Evolutionary conservation across 2,888 invertebrate genomes (phyloP), one percentile per base, ranked within the genome.

Genomic region (Chydorus sphaericus): DNA sequence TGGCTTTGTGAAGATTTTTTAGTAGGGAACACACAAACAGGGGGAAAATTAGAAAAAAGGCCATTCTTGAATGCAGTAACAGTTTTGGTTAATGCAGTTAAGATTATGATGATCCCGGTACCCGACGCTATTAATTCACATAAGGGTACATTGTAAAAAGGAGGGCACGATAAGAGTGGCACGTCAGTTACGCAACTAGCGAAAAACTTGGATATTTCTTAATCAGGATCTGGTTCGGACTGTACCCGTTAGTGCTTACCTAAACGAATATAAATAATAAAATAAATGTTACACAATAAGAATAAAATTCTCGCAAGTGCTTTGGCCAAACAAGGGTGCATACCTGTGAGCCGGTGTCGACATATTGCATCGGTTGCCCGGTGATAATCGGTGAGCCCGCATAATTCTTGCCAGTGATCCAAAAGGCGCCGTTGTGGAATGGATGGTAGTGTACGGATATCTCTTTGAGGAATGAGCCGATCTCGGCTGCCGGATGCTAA

Each of bases 271-370:
- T 11, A 50, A 39, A 54, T 50, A 30, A 8, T 18, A n/a, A 23
- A 7, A n/a, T 39, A 16, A n/a, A n/a, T 18, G 1, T 7, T 20
- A 23, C 8, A 33, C 28, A 1, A 29, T 31, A 4, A 16, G 48
- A 54, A 37, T 30, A 65, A 70, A 29, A 65, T 70, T 67, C 73
- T 97, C 97, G 59, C 59, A 93, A 91, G 73, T 97, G 96, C 67
- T 96, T 96, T 28, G 94, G 96, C 97, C 97, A 97, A 38, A 96
- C 96, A 63, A 97, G 74, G 73, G 97, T 97, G 72, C 96, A 97
- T 33, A 97, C 94, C 78, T 96, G 94, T 0, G 92, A 92, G 14
- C 94, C 92, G 10, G 97, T 97, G 68, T 97, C 96, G 29, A 97
- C 90, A 69, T 89, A 91, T 71, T 97, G 96, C 88, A 96, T 89